A percentile compares a stretch with the other conserved stretches of the same genome.
Evolutionary conservation across 2,113 vertebrate species (phyloP).

Genomic region (Turnix velox): DNA sequence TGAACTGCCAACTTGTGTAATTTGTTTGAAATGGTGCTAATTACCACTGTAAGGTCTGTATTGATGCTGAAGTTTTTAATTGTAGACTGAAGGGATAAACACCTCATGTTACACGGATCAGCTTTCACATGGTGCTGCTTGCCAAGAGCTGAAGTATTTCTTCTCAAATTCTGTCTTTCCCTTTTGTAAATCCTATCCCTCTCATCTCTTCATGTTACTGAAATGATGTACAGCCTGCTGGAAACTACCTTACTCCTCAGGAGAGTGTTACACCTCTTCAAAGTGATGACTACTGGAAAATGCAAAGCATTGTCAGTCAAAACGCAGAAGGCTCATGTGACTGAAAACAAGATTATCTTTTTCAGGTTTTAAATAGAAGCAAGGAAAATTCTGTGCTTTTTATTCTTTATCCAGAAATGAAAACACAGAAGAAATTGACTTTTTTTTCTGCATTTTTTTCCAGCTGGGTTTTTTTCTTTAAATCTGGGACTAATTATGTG

Average conservation of each 20-base stretch:
- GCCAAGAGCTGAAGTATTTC: not conserved
- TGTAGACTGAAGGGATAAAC: not conserved
- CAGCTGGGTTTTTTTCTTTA: not conserved
- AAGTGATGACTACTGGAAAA: not conserved
- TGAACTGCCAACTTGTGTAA: not conserved
- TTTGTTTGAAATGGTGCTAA: conserved; percentile 24
- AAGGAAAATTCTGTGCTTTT: not conserved
- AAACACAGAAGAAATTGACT: not conserved
- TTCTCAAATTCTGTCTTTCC: not conserved
- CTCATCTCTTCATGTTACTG: not conserved
- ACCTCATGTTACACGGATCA: not conserved
- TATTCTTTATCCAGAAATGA: not conserved
- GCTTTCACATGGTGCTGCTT: not conserved
- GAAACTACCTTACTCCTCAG: not conserved
- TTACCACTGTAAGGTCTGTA: conserved; percentile 6
- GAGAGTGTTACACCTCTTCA: not conserved
- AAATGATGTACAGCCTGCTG: not conserved
- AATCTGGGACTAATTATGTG: not conserved
- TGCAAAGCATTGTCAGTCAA: not conserved
- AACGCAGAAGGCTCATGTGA: not conserved
- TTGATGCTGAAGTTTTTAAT: not conserved
- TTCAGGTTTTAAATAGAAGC: not conserved
- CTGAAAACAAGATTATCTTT: not conserved
- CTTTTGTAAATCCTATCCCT: not conserved
- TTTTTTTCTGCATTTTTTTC: not conserved